A percentile compares a stretch with the other conserved stretches of the same genome.
Evolutionary conservation across 1,140 invertebrate genomes (phyloP).

Genomic region (Dinothrombium tinctorium): DNA sequence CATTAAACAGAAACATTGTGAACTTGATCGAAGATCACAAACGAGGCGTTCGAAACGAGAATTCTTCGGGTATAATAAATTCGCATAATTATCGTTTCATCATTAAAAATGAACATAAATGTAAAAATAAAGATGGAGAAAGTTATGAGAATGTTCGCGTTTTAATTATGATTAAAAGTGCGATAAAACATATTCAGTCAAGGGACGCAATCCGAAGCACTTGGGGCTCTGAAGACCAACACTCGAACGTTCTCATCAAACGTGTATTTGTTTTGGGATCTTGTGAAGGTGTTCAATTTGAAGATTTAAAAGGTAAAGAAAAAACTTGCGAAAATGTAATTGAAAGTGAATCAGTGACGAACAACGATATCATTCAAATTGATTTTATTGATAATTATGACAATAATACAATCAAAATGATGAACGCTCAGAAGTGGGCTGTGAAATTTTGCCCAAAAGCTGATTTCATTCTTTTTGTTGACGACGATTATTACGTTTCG

Average conservation of each 20-base stretch:
- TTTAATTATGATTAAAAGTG: constrained; percentile 64
- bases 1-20: no score
- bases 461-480: constrained; percentile 62
- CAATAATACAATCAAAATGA: constrained; percentile 83
- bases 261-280: constrained; percentile 41
- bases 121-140: no score
- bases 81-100: no score
- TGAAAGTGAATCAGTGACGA: constrained; percentile 34
- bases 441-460: constrained; percentile 41
- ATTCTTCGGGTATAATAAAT: no score
- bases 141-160: no score
- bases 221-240: constrained; percentile 52
- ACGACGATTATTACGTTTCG: constrained; percentile 80
- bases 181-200: constrained; percentile 37
- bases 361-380: constrained; percentile 54
- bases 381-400: constrained; percentile 59
- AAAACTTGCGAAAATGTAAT: constrained; percentile 19
- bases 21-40: no score
- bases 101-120: no score
- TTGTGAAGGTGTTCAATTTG: constrained; percentile 3
- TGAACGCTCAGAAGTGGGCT: constrained; percentile 63
- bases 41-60: no score
- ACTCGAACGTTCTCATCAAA: constrained; percentile 47
- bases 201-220: constrained; percentile 47
- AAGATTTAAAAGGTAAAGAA: neutral